phyloP scores from a whole-genome alignment of 2,113 vertebrate genomes.

The Atlantisia rogersi region DNA sequence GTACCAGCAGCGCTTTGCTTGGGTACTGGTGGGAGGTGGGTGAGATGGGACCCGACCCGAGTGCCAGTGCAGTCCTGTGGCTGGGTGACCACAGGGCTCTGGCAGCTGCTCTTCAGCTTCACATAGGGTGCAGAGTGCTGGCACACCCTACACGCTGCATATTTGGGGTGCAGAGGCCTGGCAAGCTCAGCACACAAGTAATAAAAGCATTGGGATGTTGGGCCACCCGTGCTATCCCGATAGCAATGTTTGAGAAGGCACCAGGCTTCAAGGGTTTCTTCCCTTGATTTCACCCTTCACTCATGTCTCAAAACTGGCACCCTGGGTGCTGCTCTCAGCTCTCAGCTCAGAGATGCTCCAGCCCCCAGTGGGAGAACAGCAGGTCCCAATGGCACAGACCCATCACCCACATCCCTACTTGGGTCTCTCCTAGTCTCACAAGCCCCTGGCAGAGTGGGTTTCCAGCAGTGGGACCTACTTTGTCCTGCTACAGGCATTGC shows the following conservation, averaged over 20 bases:
- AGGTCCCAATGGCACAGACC: neutral
- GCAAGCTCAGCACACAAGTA: neutral
- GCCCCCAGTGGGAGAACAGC: neutral
- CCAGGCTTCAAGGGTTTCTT: neutral
- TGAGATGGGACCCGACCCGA: neutral
- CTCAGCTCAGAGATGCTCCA: neutral
- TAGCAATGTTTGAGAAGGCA: neutral
- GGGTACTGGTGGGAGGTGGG: accelerated
- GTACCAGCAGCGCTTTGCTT: neutral
- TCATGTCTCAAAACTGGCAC: neutral
- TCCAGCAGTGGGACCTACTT: neutral
- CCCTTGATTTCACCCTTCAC: neutral
- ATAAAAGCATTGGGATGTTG: neutral
- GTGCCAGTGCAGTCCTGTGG: accelerated
- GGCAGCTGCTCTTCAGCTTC: neutral
- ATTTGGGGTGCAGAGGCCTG: neutral
- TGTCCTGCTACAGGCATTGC: neutral
- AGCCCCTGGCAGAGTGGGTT: neutral
- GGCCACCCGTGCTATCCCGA: neutral
- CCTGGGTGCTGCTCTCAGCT: neutral
- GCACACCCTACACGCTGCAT: neutral
- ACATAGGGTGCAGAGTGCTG: neutral
- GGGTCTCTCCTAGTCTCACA: neutral
- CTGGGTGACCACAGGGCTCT: neutral
- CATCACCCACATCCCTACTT: neutral